Evolutionary conservation across 1,140 invertebrate genomes (phyloP).

Genomic region (Halesus radiatus): DNA sequence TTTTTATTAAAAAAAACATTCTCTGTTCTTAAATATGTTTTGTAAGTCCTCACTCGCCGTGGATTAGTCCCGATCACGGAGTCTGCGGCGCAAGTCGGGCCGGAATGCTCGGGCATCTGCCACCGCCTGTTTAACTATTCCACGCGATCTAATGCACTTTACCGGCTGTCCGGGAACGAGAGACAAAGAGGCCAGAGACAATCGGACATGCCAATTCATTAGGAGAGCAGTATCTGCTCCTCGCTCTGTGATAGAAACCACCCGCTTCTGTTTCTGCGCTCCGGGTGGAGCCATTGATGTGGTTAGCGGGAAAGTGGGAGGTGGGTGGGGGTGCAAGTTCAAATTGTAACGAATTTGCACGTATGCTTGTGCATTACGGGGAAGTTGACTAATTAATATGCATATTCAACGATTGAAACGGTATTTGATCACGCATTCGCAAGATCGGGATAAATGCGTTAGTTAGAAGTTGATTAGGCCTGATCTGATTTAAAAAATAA

Average conservation of each 20-base stretch:
- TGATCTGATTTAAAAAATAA: no score
- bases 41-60: background rate
- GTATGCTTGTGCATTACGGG: no score
- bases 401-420: no score
- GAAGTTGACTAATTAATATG: no score
- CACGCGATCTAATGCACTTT: slow-evolving; percentile 47
- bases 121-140: slow-evolving; percentile 49
- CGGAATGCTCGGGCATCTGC: slow-evolving; percentile 46
- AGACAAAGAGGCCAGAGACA: slow-evolving; percentile 19
- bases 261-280: background rate
- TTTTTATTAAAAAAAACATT: background rate
- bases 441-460: no score
- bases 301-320: background rate
- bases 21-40: background rate
- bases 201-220: slow-evolving; percentile 39
- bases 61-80: slow-evolving; percentile 49
- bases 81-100: slow-evolving; percentile 26
- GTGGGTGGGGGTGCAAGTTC: background rate
- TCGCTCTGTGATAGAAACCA: no score
- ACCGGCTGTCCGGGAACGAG: slow-evolving; percentile 11
- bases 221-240: background rate
- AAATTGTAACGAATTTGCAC: no score
- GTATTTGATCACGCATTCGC: no score
- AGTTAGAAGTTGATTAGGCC: no score
- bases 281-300: slow-evolving; percentile 1